Percentiles rank a stretch among this genome's conserved stretches.
phyloP scores from a whole-genome alignment of 2,113 vertebrate genomes.

The Cyanistes caeruleus region DNA sequence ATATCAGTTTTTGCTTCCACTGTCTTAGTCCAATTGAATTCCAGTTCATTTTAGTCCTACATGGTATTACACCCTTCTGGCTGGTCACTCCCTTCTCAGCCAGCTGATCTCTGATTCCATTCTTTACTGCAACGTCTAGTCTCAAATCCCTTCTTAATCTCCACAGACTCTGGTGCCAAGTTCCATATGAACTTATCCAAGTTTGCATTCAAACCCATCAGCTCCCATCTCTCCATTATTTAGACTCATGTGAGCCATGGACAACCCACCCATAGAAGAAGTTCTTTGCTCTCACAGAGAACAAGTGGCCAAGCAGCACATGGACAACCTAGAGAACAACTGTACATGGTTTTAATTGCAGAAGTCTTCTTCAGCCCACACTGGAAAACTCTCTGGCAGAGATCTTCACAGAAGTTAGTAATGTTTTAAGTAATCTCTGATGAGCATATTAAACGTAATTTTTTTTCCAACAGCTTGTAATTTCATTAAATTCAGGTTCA shows the following conservation, averaged over 20 bases:
- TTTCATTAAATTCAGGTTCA: background rate
- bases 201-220: background rate
- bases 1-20: background rate
- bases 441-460: background rate
- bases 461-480: background rate
- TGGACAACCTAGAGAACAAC: background rate
- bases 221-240: background rate
- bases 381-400: background rate
- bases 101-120: background rate
- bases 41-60: background rate
- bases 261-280: background rate
- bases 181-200: background rate
- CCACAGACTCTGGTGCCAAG: background rate
- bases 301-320: background rate
- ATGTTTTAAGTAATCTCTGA: background rate
- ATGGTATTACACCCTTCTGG: background rate
- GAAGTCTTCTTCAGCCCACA: background rate
- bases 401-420: background rate
- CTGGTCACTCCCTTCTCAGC: background rate
- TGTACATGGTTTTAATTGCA: background rate
- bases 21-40: background rate
- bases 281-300: background rate
- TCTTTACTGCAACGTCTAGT: background rate
- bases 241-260: background rate
- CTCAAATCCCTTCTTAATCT: background rate